Percentiles rank a stretch among this genome's conserved stretches.
Conservation (phyloP, 2,113 vertebrate genomes). For the Alethe diademata region DNA sequence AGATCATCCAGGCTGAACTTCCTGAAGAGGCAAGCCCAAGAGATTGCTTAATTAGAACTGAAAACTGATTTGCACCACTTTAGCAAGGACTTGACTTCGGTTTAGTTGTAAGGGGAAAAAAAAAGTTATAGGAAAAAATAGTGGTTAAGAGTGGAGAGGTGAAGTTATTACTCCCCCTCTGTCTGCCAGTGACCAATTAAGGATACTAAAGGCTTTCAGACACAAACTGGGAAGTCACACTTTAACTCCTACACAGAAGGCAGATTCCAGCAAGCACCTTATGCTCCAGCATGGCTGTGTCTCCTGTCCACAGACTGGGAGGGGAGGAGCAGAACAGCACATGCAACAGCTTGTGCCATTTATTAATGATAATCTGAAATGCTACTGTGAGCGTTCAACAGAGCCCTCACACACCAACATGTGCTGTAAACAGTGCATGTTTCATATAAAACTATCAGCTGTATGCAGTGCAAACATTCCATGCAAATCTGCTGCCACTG, state of each 20-base stretch:
- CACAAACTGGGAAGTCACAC: not conserved
- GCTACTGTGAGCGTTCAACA: not conserved
- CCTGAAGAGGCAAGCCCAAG: constrained; percentile 42
- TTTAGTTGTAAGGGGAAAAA: not conserved
- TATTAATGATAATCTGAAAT: not conserved
- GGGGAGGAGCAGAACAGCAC: not conserved
- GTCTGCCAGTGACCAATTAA: not conserved
- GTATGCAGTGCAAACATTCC: not conserved
- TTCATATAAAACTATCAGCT: not conserved
- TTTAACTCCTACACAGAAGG: not conserved
- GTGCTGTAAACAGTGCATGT: not conserved
- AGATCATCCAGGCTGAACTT: constrained; percentile 78
- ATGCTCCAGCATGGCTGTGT: not conserved
- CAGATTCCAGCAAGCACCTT: not conserved
- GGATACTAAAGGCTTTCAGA: not conserved
- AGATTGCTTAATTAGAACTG: not conserved
- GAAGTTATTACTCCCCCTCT: not conserved
- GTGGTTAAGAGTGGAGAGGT: not conserved
- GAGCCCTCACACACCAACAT: not conserved
- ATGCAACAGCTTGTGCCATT: not conserved
- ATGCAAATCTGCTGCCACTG: not conserved
- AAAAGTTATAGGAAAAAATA: not conserved
- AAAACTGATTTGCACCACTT: not conserved
- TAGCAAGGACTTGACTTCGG: not conserved
- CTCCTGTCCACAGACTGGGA: not conserved